Conservation (phyloP, 2,888 invertebrate genomes). For the Sinohyriopsis cumingii region DNA sequence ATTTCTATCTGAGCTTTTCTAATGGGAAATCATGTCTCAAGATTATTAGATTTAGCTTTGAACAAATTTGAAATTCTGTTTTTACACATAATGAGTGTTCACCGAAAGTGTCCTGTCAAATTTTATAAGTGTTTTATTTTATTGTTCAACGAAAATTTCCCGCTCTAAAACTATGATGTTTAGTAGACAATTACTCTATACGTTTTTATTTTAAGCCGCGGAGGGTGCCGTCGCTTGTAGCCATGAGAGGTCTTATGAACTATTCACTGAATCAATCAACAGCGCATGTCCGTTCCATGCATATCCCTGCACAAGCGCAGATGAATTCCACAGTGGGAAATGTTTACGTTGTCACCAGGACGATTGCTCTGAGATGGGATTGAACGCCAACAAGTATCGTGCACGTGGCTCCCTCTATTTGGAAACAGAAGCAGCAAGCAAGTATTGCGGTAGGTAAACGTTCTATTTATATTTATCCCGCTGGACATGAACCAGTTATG, state of each 20-base stretch:
- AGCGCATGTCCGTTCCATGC: constrained; percentile 84
- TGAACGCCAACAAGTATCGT: constrained; percentile 34
- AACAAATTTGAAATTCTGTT: neutral
- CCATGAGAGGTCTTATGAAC: constrained; percentile 88
- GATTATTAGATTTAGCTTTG: no score
- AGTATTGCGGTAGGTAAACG: constrained; percentile 44
- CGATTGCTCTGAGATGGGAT: constrained; percentile 50
- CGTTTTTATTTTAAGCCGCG: constrained; percentile 29
- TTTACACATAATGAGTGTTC: neutral
- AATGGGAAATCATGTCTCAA: no score
- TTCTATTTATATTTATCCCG: no score
- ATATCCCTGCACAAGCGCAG: constrained; percentile 85
- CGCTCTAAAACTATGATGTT: neutral
- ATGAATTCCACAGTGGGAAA: constrained; percentile 73
- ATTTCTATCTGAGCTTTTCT: no score
- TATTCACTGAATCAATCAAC: constrained; percentile 88
- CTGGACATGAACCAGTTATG: neutral
- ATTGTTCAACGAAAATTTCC: neutral
- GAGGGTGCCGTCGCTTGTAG: constrained; percentile 79
- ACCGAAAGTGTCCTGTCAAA: no score
- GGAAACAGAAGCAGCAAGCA: constrained; percentile 35
- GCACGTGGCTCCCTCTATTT: constrained; percentile 45
- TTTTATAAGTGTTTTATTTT: neutral
- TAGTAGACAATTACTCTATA: neutral
- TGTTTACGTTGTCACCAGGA: constrained; percentile 39